A percentile compares a stretch with the other conserved stretches of the same genome.
Evolutionary conservation across 2,797 vertebrate genomes (phyloP).

Genomic region (Podarcis siculus): DNA sequence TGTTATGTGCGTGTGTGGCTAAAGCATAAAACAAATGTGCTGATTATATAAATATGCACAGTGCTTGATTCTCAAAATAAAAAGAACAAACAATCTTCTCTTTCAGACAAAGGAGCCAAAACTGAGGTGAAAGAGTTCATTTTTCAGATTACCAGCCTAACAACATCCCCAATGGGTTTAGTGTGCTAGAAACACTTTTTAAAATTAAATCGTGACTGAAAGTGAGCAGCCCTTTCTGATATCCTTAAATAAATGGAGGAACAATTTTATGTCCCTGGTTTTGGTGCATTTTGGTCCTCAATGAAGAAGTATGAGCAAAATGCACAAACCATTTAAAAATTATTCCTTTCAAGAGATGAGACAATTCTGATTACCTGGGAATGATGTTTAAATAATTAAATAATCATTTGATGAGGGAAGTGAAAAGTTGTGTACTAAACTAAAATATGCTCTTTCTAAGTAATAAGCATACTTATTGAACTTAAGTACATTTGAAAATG

Average conservation of each 20-base stretch:
- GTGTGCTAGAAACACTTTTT: not conserved
- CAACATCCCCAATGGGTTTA: not conserved
- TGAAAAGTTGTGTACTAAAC: not conserved
- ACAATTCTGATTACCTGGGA: not conserved
- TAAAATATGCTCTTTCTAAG: not conserved
- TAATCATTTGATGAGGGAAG: not conserved
- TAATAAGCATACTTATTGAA: not conserved
- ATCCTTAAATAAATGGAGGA: not conserved
- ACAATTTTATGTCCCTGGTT: not conserved
- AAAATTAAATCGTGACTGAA: not conserved
- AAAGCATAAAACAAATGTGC: constrained; percentile 26
- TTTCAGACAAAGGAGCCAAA: constrained; percentile 64
- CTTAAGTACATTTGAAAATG: not conserved
- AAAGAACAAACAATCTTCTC: constrained; percentile 35
- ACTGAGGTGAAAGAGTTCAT: constrained; percentile 49
- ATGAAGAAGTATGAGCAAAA: not conserved
- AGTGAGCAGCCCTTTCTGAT: not conserved
- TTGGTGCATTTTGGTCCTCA: not conserved
- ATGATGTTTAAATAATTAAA: not conserved
- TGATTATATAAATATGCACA: constrained; percentile 34
- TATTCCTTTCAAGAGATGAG: not conserved
- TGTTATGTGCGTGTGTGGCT: constrained; percentile 34
- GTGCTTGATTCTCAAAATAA: constrained; percentile 50
- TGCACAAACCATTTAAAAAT: not conserved
- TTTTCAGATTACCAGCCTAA: not conserved